Evolutionary conservation across 2,888 invertebrate species (phyloP), one percentile per base, ranked within the genome.

Genomic region (Malthinus flaveolus): DNA sequence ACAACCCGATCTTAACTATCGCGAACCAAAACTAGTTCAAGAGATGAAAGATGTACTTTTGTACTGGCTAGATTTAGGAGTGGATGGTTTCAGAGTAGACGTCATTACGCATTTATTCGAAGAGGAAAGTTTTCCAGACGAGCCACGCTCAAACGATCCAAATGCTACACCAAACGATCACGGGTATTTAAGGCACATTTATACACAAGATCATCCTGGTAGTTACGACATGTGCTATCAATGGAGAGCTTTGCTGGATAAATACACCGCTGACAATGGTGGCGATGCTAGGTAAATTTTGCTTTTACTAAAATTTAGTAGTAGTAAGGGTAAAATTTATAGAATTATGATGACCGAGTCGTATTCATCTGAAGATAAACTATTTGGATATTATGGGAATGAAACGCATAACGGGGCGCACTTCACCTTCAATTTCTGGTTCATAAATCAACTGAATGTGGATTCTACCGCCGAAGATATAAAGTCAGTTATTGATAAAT

Each of bases 61-160:
- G 63, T 93, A 87, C 71, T 96, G 95, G 95, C 73, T 96, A 47
- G 86, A 87, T 50, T 85, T 86, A 68, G 95, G 94, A 0, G 86
- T 95, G 0, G 90, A 91, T 71, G 97, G 96, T 0, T 93, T 96
- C 71, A 85, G 95, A 66, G 82, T 96, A 32, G 92, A 93, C 70
- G 91, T 92, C 1, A 83, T 91, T 9, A 81, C 82, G 3, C 66
- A 64, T 68, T 59, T 84, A 7, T 79, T 75, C 53, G 84, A 84
- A 71, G 73, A 71, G 23, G 67, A 69, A 7, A 44, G 71, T 11
- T 23, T 45, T 45, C 23, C 45, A 2, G 31, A 45, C 12, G 45
- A 23, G 10, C 23, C 11, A 32, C 54, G 11, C 1, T 39, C 54
- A 0, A 33, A 39, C 15, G 32, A 37, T 32, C 47, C 54, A 9